phyloP scores from a whole-genome alignment of 2,888 invertebrate species.

The Trachelus iudaicus region DNA sequence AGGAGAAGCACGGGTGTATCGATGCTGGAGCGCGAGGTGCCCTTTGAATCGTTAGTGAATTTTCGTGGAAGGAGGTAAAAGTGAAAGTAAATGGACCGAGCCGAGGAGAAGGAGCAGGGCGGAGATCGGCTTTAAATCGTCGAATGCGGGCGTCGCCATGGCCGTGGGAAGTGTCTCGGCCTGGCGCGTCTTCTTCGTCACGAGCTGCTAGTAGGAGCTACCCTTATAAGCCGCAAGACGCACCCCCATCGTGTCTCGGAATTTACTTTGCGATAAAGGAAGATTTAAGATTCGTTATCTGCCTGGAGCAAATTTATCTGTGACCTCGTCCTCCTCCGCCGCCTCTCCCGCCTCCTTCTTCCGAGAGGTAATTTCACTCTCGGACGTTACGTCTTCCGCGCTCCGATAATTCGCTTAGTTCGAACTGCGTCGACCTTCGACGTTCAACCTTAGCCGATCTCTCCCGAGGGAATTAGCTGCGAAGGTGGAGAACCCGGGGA shows the following conservation, averaged over 20 bases:
- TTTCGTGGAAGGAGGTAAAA: no score
- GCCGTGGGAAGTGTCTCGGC: slow-evolving; percentile 32
- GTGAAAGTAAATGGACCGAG: no score
- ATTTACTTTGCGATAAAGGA: slow-evolving; percentile 52
- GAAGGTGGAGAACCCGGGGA: no score
- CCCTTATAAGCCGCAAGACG: slow-evolving; percentile 37
- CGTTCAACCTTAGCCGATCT: no score
- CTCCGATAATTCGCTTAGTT: not conserved
- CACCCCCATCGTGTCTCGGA: slow-evolving; percentile 32
- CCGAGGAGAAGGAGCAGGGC: not conserved
- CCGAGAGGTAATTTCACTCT: not conserved
- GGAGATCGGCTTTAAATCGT: slow-evolving; percentile 18
- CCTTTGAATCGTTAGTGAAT: no score
- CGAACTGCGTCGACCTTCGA: no score
- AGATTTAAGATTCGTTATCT: slow-evolving; percentile 47
- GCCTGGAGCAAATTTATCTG: slow-evolving; percentile 44
- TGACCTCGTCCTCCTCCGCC: not conserved
- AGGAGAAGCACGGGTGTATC: no score
- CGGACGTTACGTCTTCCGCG: not conserved
- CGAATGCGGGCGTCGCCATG: slow-evolving; percentile 24
- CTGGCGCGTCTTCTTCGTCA: slow-evolving; percentile 8
- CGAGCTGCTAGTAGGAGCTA: slow-evolving; percentile 4
- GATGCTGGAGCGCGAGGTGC: no score
- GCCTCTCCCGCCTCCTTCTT: not conserved
- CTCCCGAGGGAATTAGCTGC: no score